Evolutionary conservation across 2,797 vertebrate genomes (phyloP), one percentile per base, ranked within the genome.

Genomic region (Pygocentrus nattereri): DNA sequence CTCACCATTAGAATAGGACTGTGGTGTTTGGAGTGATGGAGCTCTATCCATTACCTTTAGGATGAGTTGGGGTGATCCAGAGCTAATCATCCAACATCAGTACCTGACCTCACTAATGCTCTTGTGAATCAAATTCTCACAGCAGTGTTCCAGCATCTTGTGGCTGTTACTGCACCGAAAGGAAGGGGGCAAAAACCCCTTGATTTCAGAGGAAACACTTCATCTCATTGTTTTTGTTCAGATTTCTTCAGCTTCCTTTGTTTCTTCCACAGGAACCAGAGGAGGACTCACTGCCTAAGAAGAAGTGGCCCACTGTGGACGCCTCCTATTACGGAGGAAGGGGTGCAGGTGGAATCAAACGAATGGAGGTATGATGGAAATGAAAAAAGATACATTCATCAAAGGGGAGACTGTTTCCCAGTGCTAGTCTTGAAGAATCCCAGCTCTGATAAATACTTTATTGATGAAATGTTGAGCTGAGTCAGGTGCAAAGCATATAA

Each of bases 331-430:
- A 97, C 0, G 96, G 96, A 0, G 96, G 95, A 61, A 90, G 96
- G 88, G 96, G 96, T 73, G 95, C 95, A 75, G 96, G 96, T 75
- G 96, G 96, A 79, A 97, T 97, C 85, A 96, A 95, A 92, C 96
- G 96, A 87, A 99, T 99, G 98, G 98, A 99, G 97, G 98, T 98
- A 82, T 72, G 89, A 87, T 56, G 30, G 13, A 19, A 41, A 23
- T 19, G 1, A 34, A 34, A 3, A 34, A 44, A 44, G n/a, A 44
- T 44, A 44, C 41, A 6, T 44, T 5, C 41, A 44, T n/a, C n/a
- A 38, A 38, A 3, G 38, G 3, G 38, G 50, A 15, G 52, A n/a
- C n/a, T 54, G 52, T 54, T 54, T 18, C 16, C 50, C 16, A 52
- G 13, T 2, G 15, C 2, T 50, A 19, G 19, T 54, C 52, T 21